A percentile compares a stretch with the other conserved stretches of the same genome.
These are phyloP conservation scores for Pegoplata infirma DNA, from an alignment of 2,888 invertebrate species.

Conservation along the genomic window DNA sequence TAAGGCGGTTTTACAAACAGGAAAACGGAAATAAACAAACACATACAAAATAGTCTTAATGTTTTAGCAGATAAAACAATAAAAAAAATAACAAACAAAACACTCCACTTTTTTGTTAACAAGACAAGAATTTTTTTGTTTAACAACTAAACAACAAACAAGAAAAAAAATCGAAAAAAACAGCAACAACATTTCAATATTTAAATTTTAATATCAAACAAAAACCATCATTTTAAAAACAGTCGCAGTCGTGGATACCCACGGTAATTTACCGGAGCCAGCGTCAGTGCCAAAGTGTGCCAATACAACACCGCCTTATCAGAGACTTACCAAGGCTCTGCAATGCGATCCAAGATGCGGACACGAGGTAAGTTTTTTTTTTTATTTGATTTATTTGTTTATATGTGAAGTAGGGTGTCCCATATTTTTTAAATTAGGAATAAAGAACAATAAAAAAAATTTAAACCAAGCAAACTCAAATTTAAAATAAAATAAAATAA, in stretches of 20 bases:
- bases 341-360: conserved; percentile 80
- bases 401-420: too few relatives aligned
- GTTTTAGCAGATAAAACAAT: neutral
- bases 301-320: conserved; percentile 78
- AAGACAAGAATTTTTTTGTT: neutral
- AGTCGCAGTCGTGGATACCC: conserved; percentile 78
- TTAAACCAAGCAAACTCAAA: too few relatives aligned
- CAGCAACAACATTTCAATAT: conserved; percentile 19
- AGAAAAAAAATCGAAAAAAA: neutral
- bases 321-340: conserved; percentile 79
- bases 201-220: neutral
- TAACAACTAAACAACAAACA: neutral
- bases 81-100: neutral
- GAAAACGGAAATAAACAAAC: conserved; percentile 35
- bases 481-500: too few relatives aligned
- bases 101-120: too few relatives aligned
- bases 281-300: conserved; percentile 69
- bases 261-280: conserved; percentile 74
- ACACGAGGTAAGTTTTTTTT: conserved; percentile 76
- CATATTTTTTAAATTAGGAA: too few relatives aligned
- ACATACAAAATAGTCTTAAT: neutral
- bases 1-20: conserved; percentile 41
- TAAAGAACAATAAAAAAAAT: too few relatives aligned
- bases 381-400: conserved; percentile 24
- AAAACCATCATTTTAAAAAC: conserved; percentile 66